phyloP scores from a whole-genome alignment of 2,888 invertebrate genomes.

The Plutella xylostella region DNA sequence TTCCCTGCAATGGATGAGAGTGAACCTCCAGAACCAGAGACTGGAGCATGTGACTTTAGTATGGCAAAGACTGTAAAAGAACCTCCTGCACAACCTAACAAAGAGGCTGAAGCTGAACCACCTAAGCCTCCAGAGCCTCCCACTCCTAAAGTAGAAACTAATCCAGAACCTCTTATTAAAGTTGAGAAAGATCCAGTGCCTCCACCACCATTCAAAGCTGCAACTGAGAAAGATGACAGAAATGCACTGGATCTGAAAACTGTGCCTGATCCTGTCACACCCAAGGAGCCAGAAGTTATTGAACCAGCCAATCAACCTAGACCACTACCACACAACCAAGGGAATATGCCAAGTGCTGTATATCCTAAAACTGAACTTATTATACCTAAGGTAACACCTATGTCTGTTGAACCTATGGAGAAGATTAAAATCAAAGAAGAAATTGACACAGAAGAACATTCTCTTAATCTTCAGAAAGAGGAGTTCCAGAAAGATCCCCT shows the following conservation, averaged over 20 bases:
- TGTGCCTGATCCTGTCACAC: slow-evolving; percentile 28
- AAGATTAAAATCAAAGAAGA: slow-evolving; percentile 66
- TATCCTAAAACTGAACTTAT: slow-evolving; percentile 73
- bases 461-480: slow-evolving; percentile 52
- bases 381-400: slow-evolving; percentile 70
- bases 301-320: no score
- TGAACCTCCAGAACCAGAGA: slow-evolving; percentile 64
- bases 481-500: slow-evolving; percentile 59
- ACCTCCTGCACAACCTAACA: slow-evolving; percentile 43
- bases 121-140: slow-evolving; percentile 43
- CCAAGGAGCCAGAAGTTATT: slow-evolving; percentile 38
- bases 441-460: slow-evolving; percentile 55
- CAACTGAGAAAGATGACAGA: slow-evolving; percentile 49
- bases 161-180: slow-evolving; percentile 42
- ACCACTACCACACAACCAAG: no score
- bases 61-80: slow-evolving; percentile 59
- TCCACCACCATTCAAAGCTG: slow-evolving; percentile 35
- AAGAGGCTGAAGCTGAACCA: slow-evolving; percentile 41
- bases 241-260: slow-evolving; percentile 52
- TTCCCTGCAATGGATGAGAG: slow-evolving; percentile 82
- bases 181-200: slow-evolving; percentile 48
- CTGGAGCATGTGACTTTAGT: slow-evolving; percentile 61
- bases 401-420: slow-evolving; percentile 60
- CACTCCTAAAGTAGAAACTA: slow-evolving; percentile 39
- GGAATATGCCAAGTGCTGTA: slow-evolving; percentile 34